Base-by-base conservation (phyloP, 2,888 invertebrate species). In the Labia minor region DNA sequence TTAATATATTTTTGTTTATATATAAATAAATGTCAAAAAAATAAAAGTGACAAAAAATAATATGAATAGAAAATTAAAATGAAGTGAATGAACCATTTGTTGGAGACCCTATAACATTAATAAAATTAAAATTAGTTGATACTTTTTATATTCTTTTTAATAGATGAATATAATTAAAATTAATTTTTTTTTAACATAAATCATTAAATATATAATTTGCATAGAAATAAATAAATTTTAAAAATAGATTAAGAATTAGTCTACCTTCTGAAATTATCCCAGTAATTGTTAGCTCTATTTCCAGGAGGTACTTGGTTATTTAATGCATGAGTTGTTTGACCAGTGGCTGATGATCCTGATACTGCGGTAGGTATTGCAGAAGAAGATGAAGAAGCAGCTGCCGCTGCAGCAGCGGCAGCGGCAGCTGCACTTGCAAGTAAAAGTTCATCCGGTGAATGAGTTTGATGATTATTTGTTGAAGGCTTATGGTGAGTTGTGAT, bases 241-340 rank as follows among this genome's bases (percentile, higher is more conserved):
- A 26, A 18, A 37, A 61, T 16, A 21, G n/a, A 67, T 37, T 16
- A 62, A 67, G 61, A 63, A 21, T 63, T 16, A 67, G 61, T 49
- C 26, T 86, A 91, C 92, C 92, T 92, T 80, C 92, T 81, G 77
- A 94, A 93, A 79, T 94, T 93, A 76, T 94, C 93, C 92, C 92
- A 93, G 78, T 93, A 94, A 79, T 94, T 94, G 78, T 94, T 94
- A 67, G 92, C 92, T 71, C 93, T 82, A 78, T 90, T 92, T 21
- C 93, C 92, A 37, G 93, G 93, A 49, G 92, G 89, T 66, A 93
- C 92, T 80, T 93, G 92, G 77, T 93, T 93, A 78, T 93, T 93
- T 62, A 93, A 81, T 0, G 88, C 86, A 71, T 84, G 72, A 63
- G 74, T 71, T 73, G 76, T 69, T 72, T 77, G 68, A 66, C 70